These are phyloP conservation scores for Byasa hedistus DNA, from an alignment of 2,888 invertebrate genomes.

Conservation along the genomic window DNA sequence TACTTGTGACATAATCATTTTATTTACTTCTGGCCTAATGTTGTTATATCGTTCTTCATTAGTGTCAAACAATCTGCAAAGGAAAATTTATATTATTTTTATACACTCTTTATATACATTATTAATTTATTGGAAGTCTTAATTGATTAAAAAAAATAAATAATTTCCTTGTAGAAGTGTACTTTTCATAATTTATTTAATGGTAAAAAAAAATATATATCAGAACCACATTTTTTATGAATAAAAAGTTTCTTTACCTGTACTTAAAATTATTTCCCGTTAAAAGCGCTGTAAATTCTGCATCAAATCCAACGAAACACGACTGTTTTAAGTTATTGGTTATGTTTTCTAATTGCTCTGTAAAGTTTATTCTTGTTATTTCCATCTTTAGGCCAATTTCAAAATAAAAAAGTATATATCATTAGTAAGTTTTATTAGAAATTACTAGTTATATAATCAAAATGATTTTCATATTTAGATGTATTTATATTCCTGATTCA, in stretches of 20 bases:
- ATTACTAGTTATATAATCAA: not conserved
- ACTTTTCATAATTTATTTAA: too few species aligned
- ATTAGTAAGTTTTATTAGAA: not conserved
- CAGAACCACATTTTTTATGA: too few species aligned
- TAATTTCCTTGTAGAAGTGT: too few species aligned
- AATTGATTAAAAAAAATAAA: too few species aligned
- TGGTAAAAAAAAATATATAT: not conserved
- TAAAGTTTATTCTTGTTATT: conserved; percentile 82
- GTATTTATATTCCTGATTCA: too few species aligned
- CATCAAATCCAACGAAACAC: conserved; percentile 84
- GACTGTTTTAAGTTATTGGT: conserved; percentile 77
- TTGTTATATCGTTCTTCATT: conserved; percentile 62
- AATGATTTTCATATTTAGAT: not conserved
- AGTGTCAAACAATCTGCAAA: conserved; percentile 66
- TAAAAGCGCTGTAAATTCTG: conserved; percentile 84
- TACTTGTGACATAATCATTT: conserved; percentile 83
- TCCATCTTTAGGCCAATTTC: conserved; percentile 75
- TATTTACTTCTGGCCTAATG: conserved; percentile 59
- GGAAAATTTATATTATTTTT: too few species aligned
- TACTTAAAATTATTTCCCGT: conserved; percentile 67
- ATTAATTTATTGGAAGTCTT: too few species aligned
- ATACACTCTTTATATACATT: too few species aligned
- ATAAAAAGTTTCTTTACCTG: conserved; percentile 62
- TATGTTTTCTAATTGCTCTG: conserved; percentile 77
- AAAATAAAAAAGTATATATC: not conserved